Percentiles rank a stretch among this genome's conserved stretches.
Conservation (phyloP, 1,140 invertebrate genomes). For the Drosophila rufa region DNA sequence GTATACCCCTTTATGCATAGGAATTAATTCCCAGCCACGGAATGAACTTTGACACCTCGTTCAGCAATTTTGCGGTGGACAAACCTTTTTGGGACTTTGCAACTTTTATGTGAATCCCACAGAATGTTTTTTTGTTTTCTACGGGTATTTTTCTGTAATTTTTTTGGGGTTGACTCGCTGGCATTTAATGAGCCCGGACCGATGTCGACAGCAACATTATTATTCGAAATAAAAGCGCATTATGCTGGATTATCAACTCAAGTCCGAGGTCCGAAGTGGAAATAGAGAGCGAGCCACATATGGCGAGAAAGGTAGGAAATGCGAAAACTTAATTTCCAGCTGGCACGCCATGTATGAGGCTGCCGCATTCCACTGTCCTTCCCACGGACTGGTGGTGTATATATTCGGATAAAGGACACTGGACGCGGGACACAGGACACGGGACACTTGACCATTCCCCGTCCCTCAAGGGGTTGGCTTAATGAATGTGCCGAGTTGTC, state of each 20-base stretch:
- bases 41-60: constrained; percentile 85
- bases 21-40: constrained; percentile 77
- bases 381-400: constrained; percentile 5
- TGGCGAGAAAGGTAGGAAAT: constrained; percentile 72
- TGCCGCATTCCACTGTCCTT: constrained; percentile 49
- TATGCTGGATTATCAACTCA: constrained; percentile 84
- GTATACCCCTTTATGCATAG: constrained; percentile 33
- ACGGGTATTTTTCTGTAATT: constrained; percentile 3
- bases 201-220: constrained; percentile 83
- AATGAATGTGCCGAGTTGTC: constrained; percentile 72
- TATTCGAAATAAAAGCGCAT: constrained; percentile 85
- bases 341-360: constrained; percentile 70
- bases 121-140: constrained; percentile 14
- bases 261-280: constrained; percentile 17
- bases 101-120: constrained; percentile 53
- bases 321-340: constrained; percentile 82
- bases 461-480: constrained; percentile 43
- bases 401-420: constrained; percentile 14
- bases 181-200: constrained; percentile 78
- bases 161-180: constrained; percentile 24
- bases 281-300: constrained; percentile 22
- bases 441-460: constrained; percentile 50
- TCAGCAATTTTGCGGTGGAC: constrained; percentile 84
- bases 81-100: constrained; percentile 63
- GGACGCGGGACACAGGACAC: constrained; percentile 31